Percentiles rank a stretch among this genome's conserved stretches.
Conservation (phyloP, 2,888 invertebrate species). For the Clunio marinus region DNA sequence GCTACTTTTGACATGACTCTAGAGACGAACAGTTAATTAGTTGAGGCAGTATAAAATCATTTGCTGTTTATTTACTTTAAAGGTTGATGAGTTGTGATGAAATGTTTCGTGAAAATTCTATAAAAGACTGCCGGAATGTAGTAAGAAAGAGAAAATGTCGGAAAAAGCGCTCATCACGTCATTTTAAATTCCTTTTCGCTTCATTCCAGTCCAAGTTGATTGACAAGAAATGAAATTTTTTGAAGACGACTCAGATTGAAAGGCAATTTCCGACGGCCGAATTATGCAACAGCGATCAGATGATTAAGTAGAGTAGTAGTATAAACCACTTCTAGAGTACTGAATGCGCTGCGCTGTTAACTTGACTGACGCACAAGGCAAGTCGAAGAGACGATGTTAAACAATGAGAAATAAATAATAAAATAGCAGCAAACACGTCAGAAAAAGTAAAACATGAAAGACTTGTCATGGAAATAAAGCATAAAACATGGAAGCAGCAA, state of each 20-base stretch:
- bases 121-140: too few species aligned
- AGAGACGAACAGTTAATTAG: neutral
- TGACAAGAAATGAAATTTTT: neutral
- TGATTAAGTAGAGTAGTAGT: neutral
- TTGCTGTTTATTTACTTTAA: neutral
- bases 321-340: too few species aligned
- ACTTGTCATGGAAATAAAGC: neutral
- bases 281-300: neutral
- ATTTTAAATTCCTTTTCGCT: too few species aligned
- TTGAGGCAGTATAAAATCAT: too few species aligned
- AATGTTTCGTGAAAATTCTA: conserved; percentile 2
- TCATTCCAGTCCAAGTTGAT: neutral
- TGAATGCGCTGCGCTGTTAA: neutral
- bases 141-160: too few species aligned
- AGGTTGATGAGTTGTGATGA: neutral
- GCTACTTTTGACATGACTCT: neutral
- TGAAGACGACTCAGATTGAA: neutral
- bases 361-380: neutral
- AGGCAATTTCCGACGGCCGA: neutral
- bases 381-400: neutral
- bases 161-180: neutral
- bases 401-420: too few species aligned
- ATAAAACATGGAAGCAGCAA: neutral
- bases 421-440: neutral
- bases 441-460: neutral